Conservation (phyloP, 1,140 invertebrate genomes). For the Atopsyche davidsoni region DNA sequence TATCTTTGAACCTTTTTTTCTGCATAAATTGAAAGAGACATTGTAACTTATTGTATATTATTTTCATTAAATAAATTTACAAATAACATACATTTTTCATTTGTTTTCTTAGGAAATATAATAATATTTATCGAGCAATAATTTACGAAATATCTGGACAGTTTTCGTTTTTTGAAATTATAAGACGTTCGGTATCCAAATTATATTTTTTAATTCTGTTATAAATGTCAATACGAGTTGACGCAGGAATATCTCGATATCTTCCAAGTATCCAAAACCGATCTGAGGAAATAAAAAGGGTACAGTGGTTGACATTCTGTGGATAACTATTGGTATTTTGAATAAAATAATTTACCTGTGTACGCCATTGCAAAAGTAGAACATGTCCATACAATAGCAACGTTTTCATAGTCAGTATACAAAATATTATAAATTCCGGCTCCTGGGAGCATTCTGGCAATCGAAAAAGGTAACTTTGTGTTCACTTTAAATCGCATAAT, state of each 20-base stretch:
- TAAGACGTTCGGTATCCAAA: conserved; percentile 56
- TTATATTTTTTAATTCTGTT: conserved; percentile 48
- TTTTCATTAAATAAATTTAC: too few species aligned
- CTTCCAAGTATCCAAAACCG: conserved; percentile 60
- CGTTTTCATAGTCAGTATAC: conserved; percentile 64
- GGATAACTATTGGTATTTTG: neutral
- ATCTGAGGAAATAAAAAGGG: conserved; percentile 42
- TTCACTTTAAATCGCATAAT: conserved; percentile 52
- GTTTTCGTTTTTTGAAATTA: conserved; percentile 57
- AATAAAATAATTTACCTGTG: conserved; percentile 41
- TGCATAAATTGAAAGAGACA: too few species aligned
- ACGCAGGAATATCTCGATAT: conserved; percentile 50
- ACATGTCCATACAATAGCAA: conserved; percentile 66
- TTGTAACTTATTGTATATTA: too few species aligned
- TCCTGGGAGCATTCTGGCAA: conserved; percentile 59
- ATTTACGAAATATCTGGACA: too few species aligned
- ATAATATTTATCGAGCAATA: too few species aligned
- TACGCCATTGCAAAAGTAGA: conserved; percentile 54
- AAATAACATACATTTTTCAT: too few species aligned
- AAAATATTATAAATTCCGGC: conserved; percentile 62
- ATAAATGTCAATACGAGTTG: conserved; percentile 54
- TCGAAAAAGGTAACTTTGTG: conserved; percentile 54
- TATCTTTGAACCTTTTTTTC: too few species aligned
- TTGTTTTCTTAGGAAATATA: too few species aligned
- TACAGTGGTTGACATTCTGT: too few species aligned